Evolutionary conservation across 2,888 invertebrate genomes (phyloP).

Genomic region (Perdita meconis): DNA sequence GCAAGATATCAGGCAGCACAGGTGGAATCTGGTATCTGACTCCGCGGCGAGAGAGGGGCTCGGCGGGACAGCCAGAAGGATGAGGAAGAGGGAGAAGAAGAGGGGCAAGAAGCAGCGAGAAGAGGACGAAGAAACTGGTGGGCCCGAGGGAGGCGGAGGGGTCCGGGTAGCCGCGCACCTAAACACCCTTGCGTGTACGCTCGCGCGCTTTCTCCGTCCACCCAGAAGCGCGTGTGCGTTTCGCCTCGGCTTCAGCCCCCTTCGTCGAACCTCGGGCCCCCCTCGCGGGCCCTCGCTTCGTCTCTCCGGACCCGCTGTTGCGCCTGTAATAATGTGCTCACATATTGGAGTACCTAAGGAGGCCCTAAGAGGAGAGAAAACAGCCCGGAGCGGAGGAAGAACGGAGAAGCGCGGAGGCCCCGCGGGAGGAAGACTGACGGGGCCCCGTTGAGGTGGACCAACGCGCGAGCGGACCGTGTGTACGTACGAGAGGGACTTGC

Average conservation of each 20-base stretch:
- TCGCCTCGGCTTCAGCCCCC: constrained; percentile 66
- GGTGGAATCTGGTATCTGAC: constrained; percentile 83
- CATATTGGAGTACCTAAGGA: constrained; percentile 74
- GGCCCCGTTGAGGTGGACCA: constrained; percentile 59
- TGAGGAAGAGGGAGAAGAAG: constrained; percentile 27
- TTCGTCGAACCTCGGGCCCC: constrained; percentile 40
- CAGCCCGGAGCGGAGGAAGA: constrained; percentile 38
- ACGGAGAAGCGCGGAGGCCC: constrained; percentile 20
- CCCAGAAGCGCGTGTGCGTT: constrained; percentile 71
- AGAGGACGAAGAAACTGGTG: constrained; percentile 29
- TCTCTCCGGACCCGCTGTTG: constrained; percentile 38
- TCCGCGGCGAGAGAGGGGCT: constrained; percentile 62
- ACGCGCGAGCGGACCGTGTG: constrained; percentile 25
- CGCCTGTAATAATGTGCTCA: constrained; percentile 74
- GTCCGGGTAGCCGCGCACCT: constrained; percentile 64
- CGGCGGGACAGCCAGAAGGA: constrained; percentile 62
- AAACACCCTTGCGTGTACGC: constrained; percentile 81
- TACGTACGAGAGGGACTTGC: constrained; percentile 36
- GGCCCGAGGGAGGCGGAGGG: neutral
- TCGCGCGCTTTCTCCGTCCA: constrained; percentile 69
- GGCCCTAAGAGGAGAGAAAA: constrained; percentile 41
- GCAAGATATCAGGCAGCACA: constrained; percentile 77
- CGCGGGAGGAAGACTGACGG: constrained; percentile 55
- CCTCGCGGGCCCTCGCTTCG: constrained; percentile 12
- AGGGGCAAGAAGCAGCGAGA: constrained; percentile 24